Evolutionary conservation across 2,113 vertebrate species (phyloP).

Genomic region (Etheostoma cragini): DNA sequence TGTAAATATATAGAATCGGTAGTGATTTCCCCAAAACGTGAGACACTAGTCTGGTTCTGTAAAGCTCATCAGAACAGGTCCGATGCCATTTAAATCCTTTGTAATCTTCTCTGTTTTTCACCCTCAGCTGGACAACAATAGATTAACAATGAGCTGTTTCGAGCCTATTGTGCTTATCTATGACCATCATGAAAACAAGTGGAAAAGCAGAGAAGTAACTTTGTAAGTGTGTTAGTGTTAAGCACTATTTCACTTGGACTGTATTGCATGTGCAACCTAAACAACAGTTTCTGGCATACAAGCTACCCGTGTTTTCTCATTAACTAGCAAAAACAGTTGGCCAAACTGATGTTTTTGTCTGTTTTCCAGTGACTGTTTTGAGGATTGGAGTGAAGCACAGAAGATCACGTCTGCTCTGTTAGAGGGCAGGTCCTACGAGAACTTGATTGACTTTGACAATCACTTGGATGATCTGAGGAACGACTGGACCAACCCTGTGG

Average conservation of each 20-base stretch:
- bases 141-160: constrained; percentile 91
- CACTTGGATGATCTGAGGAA: constrained; percentile 97
- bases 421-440: constrained; percentile 93
- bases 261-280: neutral
- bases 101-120: neutral
- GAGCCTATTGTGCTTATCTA: constrained; percentile 91
- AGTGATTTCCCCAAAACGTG: neutral
- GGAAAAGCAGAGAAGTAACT: constrained; percentile 92
- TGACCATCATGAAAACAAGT: constrained; percentile 95
- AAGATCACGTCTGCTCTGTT: constrained; percentile 91
- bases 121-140: constrained; percentile 92
- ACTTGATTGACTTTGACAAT: constrained; percentile 95
- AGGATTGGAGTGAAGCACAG: constrained; percentile 96
- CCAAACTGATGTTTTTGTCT: constrained; percentile 11
- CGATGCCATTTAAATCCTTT: neutral
- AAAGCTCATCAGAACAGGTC: neutral
- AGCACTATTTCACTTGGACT: neutral
- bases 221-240: constrained; percentile 84
- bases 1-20: neutral
- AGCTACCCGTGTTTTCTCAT: constrained; percentile 8
- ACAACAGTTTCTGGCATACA: neutral
- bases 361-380: constrained; percentile 90
- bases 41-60: neutral
- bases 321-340: neutral
- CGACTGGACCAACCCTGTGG: constrained; percentile 98